These are phyloP conservation scores for Phrynocephalus guinanensis DNA, from an alignment of 2,797 vertebrate species.

Conservation along the genomic window DNA sequence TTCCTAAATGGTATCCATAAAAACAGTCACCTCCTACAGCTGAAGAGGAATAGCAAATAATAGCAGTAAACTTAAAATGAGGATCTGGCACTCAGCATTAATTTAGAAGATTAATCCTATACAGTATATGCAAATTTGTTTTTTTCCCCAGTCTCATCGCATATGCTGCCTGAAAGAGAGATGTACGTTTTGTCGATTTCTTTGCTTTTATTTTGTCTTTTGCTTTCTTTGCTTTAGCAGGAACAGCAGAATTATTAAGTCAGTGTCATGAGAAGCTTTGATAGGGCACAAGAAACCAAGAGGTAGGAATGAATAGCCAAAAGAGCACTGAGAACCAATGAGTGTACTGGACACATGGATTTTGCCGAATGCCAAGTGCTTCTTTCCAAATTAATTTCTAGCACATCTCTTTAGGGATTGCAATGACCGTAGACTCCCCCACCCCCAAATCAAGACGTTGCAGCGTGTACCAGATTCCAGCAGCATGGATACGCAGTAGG, in stretches of 20 bases:
- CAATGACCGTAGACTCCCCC: neutral
- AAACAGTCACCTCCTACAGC: neutral
- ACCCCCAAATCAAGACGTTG: neutral
- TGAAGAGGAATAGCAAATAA: neutral
- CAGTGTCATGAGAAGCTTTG: neutral
- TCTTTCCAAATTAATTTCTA: slow-evolving; percentile 9
- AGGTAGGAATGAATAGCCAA: neutral
- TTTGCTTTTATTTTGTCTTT: neutral
- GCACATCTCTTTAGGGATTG: neutral
- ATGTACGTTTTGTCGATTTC: neutral
- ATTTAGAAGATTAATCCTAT: neutral
- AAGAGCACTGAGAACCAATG: neutral
- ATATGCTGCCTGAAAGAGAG: neutral
- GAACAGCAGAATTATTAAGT: neutral
- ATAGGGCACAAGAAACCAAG: neutral
- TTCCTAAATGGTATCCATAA: neutral
- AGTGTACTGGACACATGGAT: neutral
- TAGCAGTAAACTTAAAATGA: neutral
- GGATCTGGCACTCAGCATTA: neutral
- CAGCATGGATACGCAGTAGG: neutral
- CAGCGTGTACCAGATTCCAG: neutral
- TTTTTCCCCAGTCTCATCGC: neutral
- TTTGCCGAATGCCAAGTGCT: neutral
- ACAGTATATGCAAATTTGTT: neutral
- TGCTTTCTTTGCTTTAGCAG: neutral